Conservation (phyloP, 92 coral and sea anemone species). For the Desmophyllum pertusum region DNA sequence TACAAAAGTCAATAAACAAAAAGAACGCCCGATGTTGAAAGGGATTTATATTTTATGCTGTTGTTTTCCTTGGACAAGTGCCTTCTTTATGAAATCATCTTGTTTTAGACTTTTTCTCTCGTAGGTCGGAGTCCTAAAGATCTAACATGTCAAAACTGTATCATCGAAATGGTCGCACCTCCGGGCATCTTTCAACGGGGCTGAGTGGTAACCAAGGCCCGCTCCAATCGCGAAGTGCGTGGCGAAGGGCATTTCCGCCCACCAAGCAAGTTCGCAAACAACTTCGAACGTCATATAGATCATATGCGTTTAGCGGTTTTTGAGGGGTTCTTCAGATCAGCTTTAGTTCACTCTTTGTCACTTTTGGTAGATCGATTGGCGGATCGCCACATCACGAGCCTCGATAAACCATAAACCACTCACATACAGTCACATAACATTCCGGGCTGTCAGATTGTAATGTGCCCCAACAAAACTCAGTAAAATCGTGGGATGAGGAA, state of each 20-base stretch:
- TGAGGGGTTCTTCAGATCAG: not conserved
- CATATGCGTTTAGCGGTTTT: conserved; percentile 11
- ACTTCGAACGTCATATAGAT: not conserved
- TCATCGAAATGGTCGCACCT: conserved; percentile 15
- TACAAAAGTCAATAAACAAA: not conserved
- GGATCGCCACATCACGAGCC: conserved; percentile 1
- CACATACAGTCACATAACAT: not conserved
- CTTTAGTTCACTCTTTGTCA: not conserved
- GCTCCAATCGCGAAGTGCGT: conserved; percentile 11
- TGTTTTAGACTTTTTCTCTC: not conserved
- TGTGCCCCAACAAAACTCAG: not conserved
- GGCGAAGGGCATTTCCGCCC: conserved; percentile 35
- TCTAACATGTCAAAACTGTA: not conserved
- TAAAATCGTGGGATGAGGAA: not conserved
- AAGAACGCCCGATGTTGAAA: not conserved
- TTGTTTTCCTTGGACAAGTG: not conserved
- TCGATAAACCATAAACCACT: conserved; percentile 7
- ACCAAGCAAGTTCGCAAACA: not conserved
- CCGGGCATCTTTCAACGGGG: conserved; percentile 25
- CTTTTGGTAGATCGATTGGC: conserved; percentile 7
- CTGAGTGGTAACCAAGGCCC: not conserved
- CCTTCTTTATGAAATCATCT: not conserved
- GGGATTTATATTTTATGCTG: not conserved
- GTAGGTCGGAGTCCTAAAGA: not conserved
- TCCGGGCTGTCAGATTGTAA: not conserved